These are phyloP conservation scores for Lycocerus yunnanus DNA, from an alignment of 2,888 invertebrate species.

Conservation along the genomic window DNA sequence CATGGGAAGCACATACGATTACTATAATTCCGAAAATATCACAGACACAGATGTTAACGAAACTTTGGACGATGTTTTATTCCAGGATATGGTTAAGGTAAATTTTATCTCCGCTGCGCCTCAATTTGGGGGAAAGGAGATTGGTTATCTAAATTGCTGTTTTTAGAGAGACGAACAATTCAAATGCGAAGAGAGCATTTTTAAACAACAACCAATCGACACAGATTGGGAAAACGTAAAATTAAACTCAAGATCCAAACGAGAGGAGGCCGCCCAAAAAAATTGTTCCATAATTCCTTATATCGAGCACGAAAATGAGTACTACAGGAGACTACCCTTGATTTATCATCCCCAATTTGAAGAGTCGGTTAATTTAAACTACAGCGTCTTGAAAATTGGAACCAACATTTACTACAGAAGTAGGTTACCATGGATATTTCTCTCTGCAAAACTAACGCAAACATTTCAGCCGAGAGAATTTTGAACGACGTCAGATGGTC, in stretches of 20 bases:
- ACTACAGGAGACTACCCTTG: constrained; percentile 60
- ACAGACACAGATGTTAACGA: constrained; percentile 49
- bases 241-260: not conserved
- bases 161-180: constrained; percentile 31
- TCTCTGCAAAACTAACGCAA: not conserved
- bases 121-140: too few relatives aligned
- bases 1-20: constrained; percentile 62
- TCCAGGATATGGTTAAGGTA: constrained; percentile 14
- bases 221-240: not conserved
- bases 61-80: constrained; percentile 17
- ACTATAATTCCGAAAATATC: constrained; percentile 73
- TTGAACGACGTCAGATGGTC: constrained; percentile 95
- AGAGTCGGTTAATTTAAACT: constrained; percentile 72
- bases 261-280: not conserved
- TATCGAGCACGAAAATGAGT: constrained; percentile 54
- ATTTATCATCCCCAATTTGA: constrained; percentile 74
- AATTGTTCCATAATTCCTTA: constrained; percentile 4
- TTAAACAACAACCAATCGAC: not conserved
- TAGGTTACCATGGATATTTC: constrained; percentile 50
- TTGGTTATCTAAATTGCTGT: too few relatives aligned
- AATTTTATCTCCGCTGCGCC: too few relatives aligned
- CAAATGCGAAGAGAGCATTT: constrained; percentile 22
- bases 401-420: constrained; percentile 91
- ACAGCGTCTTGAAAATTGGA: constrained; percentile 90
- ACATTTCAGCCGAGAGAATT: constrained; percentile 73